Conservation (phyloP, 2,888 invertebrate genomes). For the Erebia epiphron region DNA sequence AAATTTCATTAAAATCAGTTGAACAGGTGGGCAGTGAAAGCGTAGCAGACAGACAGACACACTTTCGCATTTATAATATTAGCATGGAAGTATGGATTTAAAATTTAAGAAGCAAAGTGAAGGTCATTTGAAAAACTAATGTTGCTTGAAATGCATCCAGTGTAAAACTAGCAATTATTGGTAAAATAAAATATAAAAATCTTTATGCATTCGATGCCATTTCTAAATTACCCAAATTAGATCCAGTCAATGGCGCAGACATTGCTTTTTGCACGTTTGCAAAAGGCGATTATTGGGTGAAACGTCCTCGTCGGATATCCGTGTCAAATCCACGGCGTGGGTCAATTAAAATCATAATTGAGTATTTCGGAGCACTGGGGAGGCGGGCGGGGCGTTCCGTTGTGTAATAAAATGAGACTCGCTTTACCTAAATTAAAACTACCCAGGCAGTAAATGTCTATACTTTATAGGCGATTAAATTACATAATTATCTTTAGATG, state of each 20-base stretch:
- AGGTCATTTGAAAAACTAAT: neutral
- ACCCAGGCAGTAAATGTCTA: constrained; percentile 16
- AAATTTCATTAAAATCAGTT: too few species aligned
- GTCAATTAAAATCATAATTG: constrained; percentile 76
- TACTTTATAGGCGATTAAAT: constrained; percentile 13
- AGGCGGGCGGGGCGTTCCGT: constrained; percentile 41
- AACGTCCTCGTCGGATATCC: constrained; percentile 49
- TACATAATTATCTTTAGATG: neutral
- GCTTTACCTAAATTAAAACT: constrained; percentile 31
- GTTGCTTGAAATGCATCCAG: neutral
- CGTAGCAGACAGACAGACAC: too few species aligned
- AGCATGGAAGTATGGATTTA: neutral
- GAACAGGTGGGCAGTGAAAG: too few species aligned
- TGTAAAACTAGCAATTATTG: neutral
- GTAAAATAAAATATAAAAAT: constrained; percentile 14
- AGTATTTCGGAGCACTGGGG: constrained; percentile 55
- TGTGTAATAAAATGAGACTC: constrained; percentile 44
- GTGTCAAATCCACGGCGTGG: constrained; percentile 59
- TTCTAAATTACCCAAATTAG: constrained; percentile 35
- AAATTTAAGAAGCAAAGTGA: neutral
- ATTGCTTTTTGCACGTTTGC: constrained; percentile 37
- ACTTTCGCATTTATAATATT: neutral
- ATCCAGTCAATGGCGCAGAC: constrained; percentile 30
- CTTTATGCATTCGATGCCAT: constrained; percentile 21
- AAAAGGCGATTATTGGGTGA: constrained; percentile 46